Evolutionary conservation across 2,113 vertebrate species (phyloP), one percentile per base, ranked within the genome.

Genomic region (Pelodiscus sinensis): DNA sequence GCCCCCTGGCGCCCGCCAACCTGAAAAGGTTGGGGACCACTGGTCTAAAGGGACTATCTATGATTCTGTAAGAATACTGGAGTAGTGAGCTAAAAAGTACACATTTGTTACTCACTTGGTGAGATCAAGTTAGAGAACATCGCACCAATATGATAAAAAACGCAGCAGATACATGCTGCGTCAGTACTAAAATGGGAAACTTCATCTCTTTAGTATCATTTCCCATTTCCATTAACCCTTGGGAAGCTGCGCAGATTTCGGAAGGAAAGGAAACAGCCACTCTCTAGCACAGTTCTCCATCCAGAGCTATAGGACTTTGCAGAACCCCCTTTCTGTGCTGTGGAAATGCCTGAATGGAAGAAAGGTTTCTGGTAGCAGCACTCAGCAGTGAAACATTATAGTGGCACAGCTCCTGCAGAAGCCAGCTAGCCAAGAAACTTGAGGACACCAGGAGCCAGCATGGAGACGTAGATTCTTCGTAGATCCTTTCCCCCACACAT

Each of bases 381-480:
- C 27, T 65, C 56, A 22, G 56, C 56, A 22, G 5, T 22, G 56
- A 57, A 57, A 19, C 56, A 18, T 22, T 57, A 19, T 57, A 8
- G 18, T 22, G 19, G 56, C 54, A 55, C 54, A 6, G 18, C 56
- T 57, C 19, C 56, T 57, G 56, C 56, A 57, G 56, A 8, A 57
- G 8, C 56, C 60, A 65, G 25, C 5, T 65, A 31, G 60, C 29
- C 60, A 65, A 65, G 60, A 31, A 65, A 27, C 4, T 65, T 29
- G 27, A 65, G 13, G 29, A 22, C 31, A 65, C 13, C 29, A 27
- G 31, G 60, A 65, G 86, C 15, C 7, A n/a, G 4, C 60, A 79
- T 0, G 1, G 18, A 81, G 0, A 0, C 1, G 3, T 75, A 56
- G 55, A 16, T 57, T 57, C 21, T 57, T 57, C 22, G 18, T 19